Percentiles rank a stretch among this genome's conserved stretches.
Conservation (phyloP, 2,797 vertebrate genomes). For the Anguilla pacifica region DNA sequence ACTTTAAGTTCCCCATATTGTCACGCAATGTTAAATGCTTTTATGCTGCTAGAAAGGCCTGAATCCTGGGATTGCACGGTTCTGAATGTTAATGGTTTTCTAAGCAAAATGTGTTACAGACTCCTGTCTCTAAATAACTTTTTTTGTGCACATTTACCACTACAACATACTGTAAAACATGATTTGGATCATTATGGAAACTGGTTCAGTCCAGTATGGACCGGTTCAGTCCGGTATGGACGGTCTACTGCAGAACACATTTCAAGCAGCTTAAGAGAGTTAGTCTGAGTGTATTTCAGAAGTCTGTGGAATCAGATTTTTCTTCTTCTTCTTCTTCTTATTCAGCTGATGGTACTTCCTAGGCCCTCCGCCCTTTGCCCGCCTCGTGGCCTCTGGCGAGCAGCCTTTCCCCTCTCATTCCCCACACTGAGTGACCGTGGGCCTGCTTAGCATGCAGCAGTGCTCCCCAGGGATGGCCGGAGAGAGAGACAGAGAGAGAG, state of each 20-base stretch:
- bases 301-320: background rate
- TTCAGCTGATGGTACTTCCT: background rate
- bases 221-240: background rate
- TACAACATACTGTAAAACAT: background rate
- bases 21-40: background rate
- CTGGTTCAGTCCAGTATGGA: background rate
- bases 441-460: conserved; percentile 23
- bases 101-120: background rate
- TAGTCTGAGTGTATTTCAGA: background rate
- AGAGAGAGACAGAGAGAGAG: conserved; percentile 26
- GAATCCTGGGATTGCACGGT: background rate
- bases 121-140: background rate
- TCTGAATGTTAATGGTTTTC: conserved; percentile 1
- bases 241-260: background rate
- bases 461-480: conserved; percentile 12
- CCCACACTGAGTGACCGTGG: conserved; percentile 36
- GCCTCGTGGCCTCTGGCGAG: background rate
- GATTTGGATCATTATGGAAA: background rate
- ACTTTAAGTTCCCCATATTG: background rate
- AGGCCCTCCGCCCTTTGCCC: background rate
- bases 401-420: conserved; percentile 46
- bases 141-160: background rate
- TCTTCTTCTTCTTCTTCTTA: background rate
- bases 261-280: background rate
- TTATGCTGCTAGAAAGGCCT: background rate